Base-by-base conservation (phyloP, 2,113 vertebrate species). In the Mirounga angustirostris region DNA sequence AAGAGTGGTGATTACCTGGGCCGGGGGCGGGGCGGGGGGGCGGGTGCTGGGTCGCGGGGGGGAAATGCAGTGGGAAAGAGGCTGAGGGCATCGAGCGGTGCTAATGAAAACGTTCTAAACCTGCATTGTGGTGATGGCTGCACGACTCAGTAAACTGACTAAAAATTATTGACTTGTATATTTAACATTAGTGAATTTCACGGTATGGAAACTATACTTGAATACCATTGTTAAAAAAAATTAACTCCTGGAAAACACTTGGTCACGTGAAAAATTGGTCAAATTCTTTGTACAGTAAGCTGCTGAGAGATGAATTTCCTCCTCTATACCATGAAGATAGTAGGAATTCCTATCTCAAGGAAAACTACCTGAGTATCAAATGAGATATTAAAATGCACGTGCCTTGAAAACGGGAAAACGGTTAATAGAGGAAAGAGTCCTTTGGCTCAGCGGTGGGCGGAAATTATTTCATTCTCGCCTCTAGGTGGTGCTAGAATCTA, bases 401-500 rank as follows among this genome's bases (percentile, higher is more conserved):
- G 16, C 24, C 92, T 89, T 85, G 54, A 94, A 97, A 97, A 97
- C 14, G 88, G 46, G 83, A 94, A 79, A 67, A 86, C 16, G 16
- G 28, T 79, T 40, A 59, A 30, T 50, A 46, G 19, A 73, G 24
- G 1, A 67, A 36, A 92, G 18, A 88, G 40, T 69, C 18, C 33
- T 91, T 92, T 12, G 11, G 81, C 24, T 54, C 5, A 40, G 11
- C 0, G 2, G 40, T 28, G 61, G 74, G 87, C 33, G 18, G 30
- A 52, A 83, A 94, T 69, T 63, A 87, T 89, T 93, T 88, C 90
- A 58, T 56, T 82, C 7, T 85, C 0, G 76, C 98, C 98, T 98
- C 98, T 98, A 99, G 98, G 98, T 98, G 99, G 98, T 91, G 97
- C 97, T 98, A 97, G 93, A 98, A 97, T 94, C 98, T 94, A 98